Base-by-base conservation (phyloP, 2,797 vertebrate genomes). In the Petrocephalus schoutedeni region DNA sequence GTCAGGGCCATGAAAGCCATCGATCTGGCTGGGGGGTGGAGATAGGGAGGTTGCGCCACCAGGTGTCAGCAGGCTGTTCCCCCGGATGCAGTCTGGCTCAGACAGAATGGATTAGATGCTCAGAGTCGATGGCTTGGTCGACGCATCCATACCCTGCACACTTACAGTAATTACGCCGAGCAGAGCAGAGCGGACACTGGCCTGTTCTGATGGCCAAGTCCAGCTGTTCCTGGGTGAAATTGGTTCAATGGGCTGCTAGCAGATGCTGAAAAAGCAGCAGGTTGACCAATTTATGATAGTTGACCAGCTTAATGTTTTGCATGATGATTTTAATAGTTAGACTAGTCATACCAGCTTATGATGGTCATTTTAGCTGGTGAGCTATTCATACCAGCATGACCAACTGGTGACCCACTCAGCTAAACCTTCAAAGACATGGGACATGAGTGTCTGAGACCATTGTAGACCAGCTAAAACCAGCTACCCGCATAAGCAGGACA, bases 1-100 rank as follows among this genome's bases (percentile, higher is more conserved):
- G 92, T 87, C 77, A 61, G 90, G 94, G 92, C 92, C 90, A 91
- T 90, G 92, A 92, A 91, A 92, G 89, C 51, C 93, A 92, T 93
- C 90, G 92, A 94, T 93, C 93, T 87, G 51, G 84, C 9, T 2
- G 59, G 61, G 23, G 23, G 23, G 61, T 59, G 58, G 80, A 80
- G 91, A 90, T 67, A 59, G 89, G 89, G 89, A 92, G 90, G 90
- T 89, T 51, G 90, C 92, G 88, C 89, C 89, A 93, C 91, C 92
- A 88, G 89, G 87, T 93, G 64, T 21, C 19, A 2, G 61, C 6
- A 8, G 53, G 16, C 53, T 92, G 92, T 93, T 85, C 45, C 32
- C 57, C 92, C 90, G 90, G 91, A 90, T 88, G 87, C 89, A 89
- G 89, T 85, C 87, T 67, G 90, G 93, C 57, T 90, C 41, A 87